These are phyloP conservation scores for Lymantria monacha DNA, from an alignment of 2,888 invertebrate genomes.

Conservation along the genomic window DNA sequence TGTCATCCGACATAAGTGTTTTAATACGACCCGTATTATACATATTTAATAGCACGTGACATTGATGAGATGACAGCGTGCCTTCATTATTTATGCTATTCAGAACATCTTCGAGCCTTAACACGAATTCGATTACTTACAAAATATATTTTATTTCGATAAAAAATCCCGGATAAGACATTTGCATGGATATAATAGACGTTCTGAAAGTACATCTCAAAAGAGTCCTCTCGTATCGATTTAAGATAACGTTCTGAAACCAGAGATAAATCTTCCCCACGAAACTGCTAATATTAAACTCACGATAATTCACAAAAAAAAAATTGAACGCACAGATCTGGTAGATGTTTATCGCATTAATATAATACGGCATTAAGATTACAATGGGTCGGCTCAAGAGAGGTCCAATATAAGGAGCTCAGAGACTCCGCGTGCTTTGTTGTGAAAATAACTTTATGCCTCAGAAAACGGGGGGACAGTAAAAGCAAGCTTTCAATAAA, in stretches of 20 bases:
- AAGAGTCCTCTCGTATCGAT: conserved; percentile 58
- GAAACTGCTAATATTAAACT: conserved; percentile 67
- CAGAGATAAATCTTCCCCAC: conserved; percentile 55
- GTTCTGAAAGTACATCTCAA: conserved; percentile 36
- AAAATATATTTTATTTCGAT: conserved; percentile 19
- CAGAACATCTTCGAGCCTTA: conserved; percentile 20
- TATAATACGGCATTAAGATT: conserved; percentile 80
- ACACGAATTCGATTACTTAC: conserved; percentile 18
- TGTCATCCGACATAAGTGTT: conserved; percentile 70
- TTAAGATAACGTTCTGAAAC: conserved; percentile 63
- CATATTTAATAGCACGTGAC: conserved; percentile 52
- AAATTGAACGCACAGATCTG: conserved; percentile 61
- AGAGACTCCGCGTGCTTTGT: conserved; percentile 72
- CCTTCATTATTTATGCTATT: conserved; percentile 30
- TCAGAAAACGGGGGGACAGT: conserved; percentile 67
- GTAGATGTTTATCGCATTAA: conserved; percentile 81
- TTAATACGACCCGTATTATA: conserved; percentile 59
- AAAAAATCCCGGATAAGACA: conserved; percentile 17
- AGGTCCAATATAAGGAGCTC: conserved; percentile 79
- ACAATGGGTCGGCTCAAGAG: conserved; percentile 78
- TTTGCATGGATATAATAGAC: conserved; percentile 34
- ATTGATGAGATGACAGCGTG: conserved; percentile 40
- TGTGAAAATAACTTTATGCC: conserved; percentile 80
- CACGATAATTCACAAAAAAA: conserved; percentile 60
- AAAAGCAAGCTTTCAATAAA: conserved; percentile 74